Evolutionary conservation across 2,113 vertebrate species (phyloP).

Genomic region (Ophiodon elongatus): DNA sequence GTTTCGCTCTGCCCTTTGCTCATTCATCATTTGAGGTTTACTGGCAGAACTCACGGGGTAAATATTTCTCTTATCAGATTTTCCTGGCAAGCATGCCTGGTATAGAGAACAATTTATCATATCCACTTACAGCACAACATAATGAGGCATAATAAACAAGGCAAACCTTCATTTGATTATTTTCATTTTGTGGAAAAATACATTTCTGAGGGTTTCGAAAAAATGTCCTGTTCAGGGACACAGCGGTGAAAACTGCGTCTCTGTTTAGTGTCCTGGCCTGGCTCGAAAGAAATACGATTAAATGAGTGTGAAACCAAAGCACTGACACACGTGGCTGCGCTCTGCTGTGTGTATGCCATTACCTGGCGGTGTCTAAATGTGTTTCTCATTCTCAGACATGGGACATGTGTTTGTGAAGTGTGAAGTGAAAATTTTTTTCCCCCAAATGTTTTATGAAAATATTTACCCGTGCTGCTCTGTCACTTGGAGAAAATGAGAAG

Average conservation of each 20-base stretch:
- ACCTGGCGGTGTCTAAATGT: slow-evolving; percentile 47
- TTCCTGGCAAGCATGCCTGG: slow-evolving; percentile 58
- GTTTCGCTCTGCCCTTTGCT: slow-evolving; percentile 52
- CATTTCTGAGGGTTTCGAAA: slow-evolving; percentile 46
- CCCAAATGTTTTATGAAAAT: slow-evolving; percentile 73
- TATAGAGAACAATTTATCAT: slow-evolving; percentile 68
- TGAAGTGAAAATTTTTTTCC: slow-evolving; percentile 16
- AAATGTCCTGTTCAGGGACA: slow-evolving; percentile 29
- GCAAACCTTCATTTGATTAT: slow-evolving; percentile 67
- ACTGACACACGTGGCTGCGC: slow-evolving; percentile 29
- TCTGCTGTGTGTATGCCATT: slow-evolving; percentile 58
- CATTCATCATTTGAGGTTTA: slow-evolving; percentile 69
- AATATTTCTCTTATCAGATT: slow-evolving; percentile 79
- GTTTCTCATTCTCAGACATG: slow-evolving; percentile 19
- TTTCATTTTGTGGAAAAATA: slow-evolving; percentile 54
- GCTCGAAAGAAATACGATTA: slow-evolving; percentile 56
- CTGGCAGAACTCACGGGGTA: slow-evolving; percentile 64
- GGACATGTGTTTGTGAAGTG: slow-evolving; percentile 39
- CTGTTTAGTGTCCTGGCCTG: slow-evolving; percentile 58
- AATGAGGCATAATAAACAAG: slow-evolving; percentile 71
- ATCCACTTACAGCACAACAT: slow-evolving; percentile 60
- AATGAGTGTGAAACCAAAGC: slow-evolving; percentile 61
- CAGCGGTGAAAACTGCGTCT: slow-evolving; percentile 16
- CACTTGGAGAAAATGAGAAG: slow-evolving; percentile 76
- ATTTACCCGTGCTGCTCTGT: slow-evolving; percentile 75